phyloP scores from a whole-genome alignment of 2,797 vertebrate genomes.

The Ctenosaura bakeri region DNA sequence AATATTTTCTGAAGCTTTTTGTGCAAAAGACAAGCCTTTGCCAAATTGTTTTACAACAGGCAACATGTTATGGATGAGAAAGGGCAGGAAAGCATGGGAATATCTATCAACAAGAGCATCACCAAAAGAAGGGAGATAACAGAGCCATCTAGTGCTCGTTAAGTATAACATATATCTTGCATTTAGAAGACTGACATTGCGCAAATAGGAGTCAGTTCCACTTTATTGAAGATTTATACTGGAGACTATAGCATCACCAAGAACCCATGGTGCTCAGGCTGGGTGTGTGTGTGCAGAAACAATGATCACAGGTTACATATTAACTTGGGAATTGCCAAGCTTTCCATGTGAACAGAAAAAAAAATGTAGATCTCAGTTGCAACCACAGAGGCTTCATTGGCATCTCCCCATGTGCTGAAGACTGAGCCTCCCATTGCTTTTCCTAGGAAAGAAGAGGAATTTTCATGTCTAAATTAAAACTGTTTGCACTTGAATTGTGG shows the following conservation, averaged over 20 bases:
- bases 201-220: constrained; percentile 50
- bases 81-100: neutral
- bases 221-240: constrained; percentile 67
- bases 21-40: neutral
- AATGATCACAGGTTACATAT: neutral
- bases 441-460: constrained; percentile 69
- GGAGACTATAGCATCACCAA: neutral
- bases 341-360: neutral
- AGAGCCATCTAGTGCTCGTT: neutral
- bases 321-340: neutral
- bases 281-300: neutral
- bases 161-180: accelerated
- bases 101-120: too few species aligned
- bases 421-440: constrained; percentile 76
- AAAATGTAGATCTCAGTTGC: neutral
- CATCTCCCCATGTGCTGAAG: constrained; percentile 79
- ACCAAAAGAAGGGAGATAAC: neutral
- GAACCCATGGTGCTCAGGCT: neutral
- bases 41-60: neutral
- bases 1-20: neutral
- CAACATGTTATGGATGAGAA: neutral
- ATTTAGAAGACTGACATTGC: neutral
- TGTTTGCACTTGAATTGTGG: neutral
- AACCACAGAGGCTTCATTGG: constrained; percentile 57
- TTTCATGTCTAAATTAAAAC: neutral